Percentiles rank a stretch among this genome's conserved stretches.
phyloP scores from a whole-genome alignment of 2,888 invertebrate species.

The Phorcus lineatus region DNA sequence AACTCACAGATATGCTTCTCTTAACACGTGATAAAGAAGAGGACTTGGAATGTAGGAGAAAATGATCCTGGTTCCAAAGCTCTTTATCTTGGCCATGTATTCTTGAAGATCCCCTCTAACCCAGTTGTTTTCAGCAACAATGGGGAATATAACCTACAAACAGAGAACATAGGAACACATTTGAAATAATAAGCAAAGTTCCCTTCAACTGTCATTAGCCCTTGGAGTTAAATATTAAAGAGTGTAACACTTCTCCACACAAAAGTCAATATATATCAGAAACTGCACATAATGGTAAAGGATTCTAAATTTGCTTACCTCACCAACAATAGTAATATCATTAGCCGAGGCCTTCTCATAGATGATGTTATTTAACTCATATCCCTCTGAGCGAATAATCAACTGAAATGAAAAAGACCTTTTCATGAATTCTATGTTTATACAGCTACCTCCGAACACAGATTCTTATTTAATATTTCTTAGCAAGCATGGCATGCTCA shows the following conservation, averaged over 20 bases:
- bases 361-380: slow-evolving; percentile 25
- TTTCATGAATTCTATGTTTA: no score
- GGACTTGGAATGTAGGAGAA: slow-evolving; percentile 43
- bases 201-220: no score
- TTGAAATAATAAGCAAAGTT: no score
- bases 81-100: slow-evolving; percentile 42
- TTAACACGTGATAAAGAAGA: slow-evolving; percentile 39
- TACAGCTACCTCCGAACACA: no score
- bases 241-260: no score
- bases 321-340: slow-evolving; percentile 10
- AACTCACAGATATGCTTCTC: slow-evolving; percentile 45
- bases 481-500: no score
- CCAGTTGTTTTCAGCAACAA: slow-evolving; percentile 28
- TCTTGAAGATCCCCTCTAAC: slow-evolving; percentile 27
- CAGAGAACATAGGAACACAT: background rate
- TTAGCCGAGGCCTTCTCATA: slow-evolving; percentile 25
- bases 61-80: slow-evolving; percentile 43
- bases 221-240: no score
- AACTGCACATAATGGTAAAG: no score
- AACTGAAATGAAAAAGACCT: background rate
- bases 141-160: slow-evolving; percentile 42
- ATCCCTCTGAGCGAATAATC: slow-evolving; percentile 22
- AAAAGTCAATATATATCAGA: no score
- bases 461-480: no score
- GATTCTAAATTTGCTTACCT: background rate